These are phyloP conservation scores for Yponomeuta sedellus DNA, from an alignment of 2,888 invertebrate genomes.

Conservation along the genomic window DNA sequence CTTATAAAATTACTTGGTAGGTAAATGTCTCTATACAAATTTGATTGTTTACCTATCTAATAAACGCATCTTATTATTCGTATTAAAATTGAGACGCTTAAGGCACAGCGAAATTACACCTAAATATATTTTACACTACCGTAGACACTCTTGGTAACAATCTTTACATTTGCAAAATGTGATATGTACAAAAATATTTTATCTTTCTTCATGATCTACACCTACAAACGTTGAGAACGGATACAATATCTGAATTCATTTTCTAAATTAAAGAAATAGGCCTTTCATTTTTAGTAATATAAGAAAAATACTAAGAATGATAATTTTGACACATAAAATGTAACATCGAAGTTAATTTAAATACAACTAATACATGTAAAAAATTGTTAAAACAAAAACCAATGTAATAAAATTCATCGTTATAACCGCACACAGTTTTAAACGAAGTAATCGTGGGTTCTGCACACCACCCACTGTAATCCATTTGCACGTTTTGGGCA, in stretches of 20 bases:
- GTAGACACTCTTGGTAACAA: constrained; percentile 71
- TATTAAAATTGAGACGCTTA: constrained; percentile 70
- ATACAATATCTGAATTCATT: constrained; percentile 16
- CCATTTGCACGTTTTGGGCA: constrained; percentile 40
- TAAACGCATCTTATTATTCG: constrained; percentile 25
- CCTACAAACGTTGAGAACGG: no score
- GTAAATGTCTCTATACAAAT: constrained; percentile 44
- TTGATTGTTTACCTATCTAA: constrained; percentile 50
- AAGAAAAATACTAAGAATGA: neutral
- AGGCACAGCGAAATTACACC: constrained; percentile 73
- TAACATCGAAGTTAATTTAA: neutral
- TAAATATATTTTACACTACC: constrained; percentile 50
- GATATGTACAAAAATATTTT: constrained; percentile 76
- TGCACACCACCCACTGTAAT: neutral
- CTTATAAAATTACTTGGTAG: constrained; percentile 21
- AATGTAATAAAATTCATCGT: neutral
- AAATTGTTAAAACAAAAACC: constrained; percentile 18
- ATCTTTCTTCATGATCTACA: constrained; percentile 37
- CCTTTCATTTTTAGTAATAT: no score
- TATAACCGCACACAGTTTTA: neutral
- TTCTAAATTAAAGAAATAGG: neutral
- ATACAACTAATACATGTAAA: constrained; percentile 10
- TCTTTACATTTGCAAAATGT: constrained; percentile 58
- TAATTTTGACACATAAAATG: constrained; percentile 8
- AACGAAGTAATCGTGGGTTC: neutral